Evolutionary conservation across 92 coral and sea anemone species (phyloP).

Genomic region (Plumapathes pennacea): DNA sequence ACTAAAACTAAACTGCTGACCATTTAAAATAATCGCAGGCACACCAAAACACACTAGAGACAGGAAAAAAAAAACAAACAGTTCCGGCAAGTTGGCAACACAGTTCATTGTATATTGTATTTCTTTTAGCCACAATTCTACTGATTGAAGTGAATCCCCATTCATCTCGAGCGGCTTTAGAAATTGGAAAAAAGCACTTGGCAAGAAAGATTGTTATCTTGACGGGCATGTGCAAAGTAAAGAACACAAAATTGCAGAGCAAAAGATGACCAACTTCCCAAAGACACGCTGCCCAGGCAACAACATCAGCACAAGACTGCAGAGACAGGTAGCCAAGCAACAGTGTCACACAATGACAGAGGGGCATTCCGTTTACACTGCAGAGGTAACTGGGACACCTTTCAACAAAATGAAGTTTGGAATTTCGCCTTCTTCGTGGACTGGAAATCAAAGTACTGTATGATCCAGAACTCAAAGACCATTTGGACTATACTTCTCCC

Average conservation of each 20-base stretch:
- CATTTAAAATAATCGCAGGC: no score
- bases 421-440: conserved; percentile 46
- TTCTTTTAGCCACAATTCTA: no score
- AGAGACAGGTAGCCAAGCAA: conserved; percentile 16
- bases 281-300: conserved; percentile 43
- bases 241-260: conserved; percentile 17
- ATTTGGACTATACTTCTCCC: conserved; percentile 32
- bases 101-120: no score
- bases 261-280: conserved; percentile 30
- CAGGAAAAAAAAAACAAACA: no score
- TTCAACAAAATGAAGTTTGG: conserved; percentile 16
- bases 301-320: neutral
- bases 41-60: no score
- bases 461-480: conserved; percentile 37
- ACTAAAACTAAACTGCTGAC: no score
- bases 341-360: conserved; percentile 18
- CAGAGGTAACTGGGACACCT: conserved; percentile 42
- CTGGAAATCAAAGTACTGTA: conserved; percentile 57
- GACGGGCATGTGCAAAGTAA: conserved; percentile 21
- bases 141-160: neutral
- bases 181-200: conserved; percentile 29
- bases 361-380: conserved; percentile 28
- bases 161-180: conserved; percentile 11
- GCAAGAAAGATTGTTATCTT: conserved; percentile 12
- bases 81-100: no score